phyloP scores from a whole-genome alignment of 2,113 vertebrate genomes.

The Spizaetus ornatus region DNA sequence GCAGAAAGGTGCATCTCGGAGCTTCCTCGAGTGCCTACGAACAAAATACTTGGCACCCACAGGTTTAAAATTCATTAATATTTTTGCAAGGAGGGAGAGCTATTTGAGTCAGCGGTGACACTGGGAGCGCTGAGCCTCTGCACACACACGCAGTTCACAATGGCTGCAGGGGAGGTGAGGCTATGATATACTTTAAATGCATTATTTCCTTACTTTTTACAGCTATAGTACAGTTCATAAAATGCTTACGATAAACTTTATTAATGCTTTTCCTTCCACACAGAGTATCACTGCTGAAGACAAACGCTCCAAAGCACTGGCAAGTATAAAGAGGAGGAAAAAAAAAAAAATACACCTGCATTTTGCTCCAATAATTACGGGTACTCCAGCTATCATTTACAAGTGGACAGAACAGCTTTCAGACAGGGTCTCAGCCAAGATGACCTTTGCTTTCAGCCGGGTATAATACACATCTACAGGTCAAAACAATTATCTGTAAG shows the following conservation, averaged over 20 bases:
- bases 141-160: not conserved
- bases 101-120: not conserved
- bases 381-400: not conserved
- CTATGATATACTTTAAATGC: not conserved
- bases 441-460: not conserved
- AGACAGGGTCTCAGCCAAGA: not conserved
- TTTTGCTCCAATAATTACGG: not conserved
- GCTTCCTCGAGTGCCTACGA: not conserved
- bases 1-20: not conserved
- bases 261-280: not conserved
- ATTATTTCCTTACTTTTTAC: not conserved
- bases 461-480: not conserved
- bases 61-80: not conserved
- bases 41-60: not conserved
- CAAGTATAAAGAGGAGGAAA: not conserved
- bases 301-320: not conserved
- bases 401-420: not conserved
- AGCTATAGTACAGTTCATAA: not conserved
- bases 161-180: not conserved
- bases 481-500: not conserved
- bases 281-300: not conserved
- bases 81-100: not conserved
- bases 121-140: not conserved
- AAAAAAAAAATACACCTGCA: not conserved
- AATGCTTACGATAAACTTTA: not conserved